Base-by-base conservation (phyloP, 1,140 invertebrate genomes). In the Sarcophaga peregrina region DNA sequence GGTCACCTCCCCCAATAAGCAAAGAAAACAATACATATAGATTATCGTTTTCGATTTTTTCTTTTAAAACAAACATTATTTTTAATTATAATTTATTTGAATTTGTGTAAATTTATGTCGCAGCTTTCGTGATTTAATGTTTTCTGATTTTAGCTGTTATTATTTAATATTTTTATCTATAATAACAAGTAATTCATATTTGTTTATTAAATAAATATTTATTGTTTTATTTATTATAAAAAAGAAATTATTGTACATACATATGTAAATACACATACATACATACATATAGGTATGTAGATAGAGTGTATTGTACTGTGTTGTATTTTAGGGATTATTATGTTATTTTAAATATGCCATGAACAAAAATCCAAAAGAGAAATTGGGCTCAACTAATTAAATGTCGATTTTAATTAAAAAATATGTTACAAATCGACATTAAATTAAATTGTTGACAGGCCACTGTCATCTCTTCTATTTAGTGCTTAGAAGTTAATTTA, bases 51-150 rank as follows among this genome's bases (percentile, higher is more conserved):
- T 68, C 5, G 3, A 8, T 68, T 20, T 7, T 68, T 8, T 25
- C 7, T 68, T 25, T 8, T n/a, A 9, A 68, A 17, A 68, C n/a
- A 68, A 20, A 20, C 52, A 58, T 58, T 58, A n/a, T 58, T 58
- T 58, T 68, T 9, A 68, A 68, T 68, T 68, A 68, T 20, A 68
- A 25, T 68, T 68, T 68, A 58, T 58, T 58, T 58, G 54, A 11
- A 6, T 52, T 68, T 68, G n/a, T 25, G 4, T 25, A 68, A 68
- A 2, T 68, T 25, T 68, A 68, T 68, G 62, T n/a, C 8, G 1
- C 6, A 68, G 6, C 62, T 20, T 68, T 68, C 17, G 62, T 25
- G 62, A 68, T 68, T 68, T 68, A 68, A 68, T 20, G 17, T 68
- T 68, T 20, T 20, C 17, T 68, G 17, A 4, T 37, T 37, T 1